Conservation (phyloP, 2,113 vertebrate genomes). For the Zosterops pallidus region DNA sequence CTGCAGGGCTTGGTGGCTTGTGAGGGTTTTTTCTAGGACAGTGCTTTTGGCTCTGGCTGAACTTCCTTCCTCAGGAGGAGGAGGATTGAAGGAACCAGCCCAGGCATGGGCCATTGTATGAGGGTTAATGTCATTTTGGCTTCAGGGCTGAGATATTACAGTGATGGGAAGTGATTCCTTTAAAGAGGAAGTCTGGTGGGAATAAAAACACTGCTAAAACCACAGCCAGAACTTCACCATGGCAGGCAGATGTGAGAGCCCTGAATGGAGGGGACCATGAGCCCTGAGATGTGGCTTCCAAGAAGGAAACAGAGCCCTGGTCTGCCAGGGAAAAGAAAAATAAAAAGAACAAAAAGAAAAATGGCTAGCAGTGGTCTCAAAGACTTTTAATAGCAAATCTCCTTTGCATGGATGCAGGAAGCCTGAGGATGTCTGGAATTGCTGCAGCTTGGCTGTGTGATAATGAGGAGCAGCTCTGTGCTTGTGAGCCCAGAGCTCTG, state of each 20-base stretch:
- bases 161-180: neutral
- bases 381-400: neutral
- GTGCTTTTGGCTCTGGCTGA: neutral
- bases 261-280: neutral
- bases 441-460: neutral
- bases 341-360: neutral
- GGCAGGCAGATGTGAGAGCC: neutral
- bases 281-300: neutral
- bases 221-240: neutral
- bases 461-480: neutral
- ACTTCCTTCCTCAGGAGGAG: neutral
- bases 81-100: neutral
- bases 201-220: neutral
- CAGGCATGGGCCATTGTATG: neutral
- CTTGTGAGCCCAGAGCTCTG: neutral
- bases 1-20: accelerated
- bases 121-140: neutral
- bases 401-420: neutral
- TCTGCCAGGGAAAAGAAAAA: neutral
- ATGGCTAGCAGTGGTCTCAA: accelerated
- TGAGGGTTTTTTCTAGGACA: neutral
- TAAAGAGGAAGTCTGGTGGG: neutral
- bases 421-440: neutral
- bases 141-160: neutral
- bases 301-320: neutral